These are phyloP conservation scores for Nematolebias whitei DNA, from an alignment of 2,113 vertebrate species.

Conservation along the genomic window DNA sequence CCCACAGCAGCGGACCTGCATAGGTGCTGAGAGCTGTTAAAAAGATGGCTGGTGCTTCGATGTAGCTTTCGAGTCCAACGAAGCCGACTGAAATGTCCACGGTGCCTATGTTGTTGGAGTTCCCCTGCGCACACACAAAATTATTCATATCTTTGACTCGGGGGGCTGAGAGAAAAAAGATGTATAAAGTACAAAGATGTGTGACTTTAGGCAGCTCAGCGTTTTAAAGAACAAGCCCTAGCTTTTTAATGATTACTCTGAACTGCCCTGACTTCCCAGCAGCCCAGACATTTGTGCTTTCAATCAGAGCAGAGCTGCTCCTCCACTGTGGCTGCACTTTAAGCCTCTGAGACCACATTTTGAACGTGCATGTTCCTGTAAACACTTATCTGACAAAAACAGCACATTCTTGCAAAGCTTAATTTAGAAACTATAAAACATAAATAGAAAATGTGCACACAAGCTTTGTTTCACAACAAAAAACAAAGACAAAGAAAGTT, in stretches of 20 bases:
- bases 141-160: conserved; percentile 4
- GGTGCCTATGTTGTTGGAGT: conserved; percentile 94
- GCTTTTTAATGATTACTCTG: conserved; percentile 48
- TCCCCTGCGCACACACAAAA: conserved; percentile 83
- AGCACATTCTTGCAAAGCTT: too few species aligned
- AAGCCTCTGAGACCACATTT: background rate
- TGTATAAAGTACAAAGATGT: conserved; percentile 13
- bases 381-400: too few species aligned
- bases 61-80: conserved; percentile 89
- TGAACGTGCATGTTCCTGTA: background rate
- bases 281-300: conserved; percentile 36
- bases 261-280: conserved; percentile 41
- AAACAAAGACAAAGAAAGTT: too few species aligned
- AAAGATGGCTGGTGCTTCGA: conserved; percentile 88
- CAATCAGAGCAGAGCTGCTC: conserved; percentile 19
- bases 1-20: conserved; percentile 91
- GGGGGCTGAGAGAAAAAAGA: conserved; percentile 3
- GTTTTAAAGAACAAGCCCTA: conserved; percentile 8
- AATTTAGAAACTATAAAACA: too few species aligned
- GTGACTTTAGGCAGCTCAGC: conserved; percentile 27
- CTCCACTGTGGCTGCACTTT: conserved; percentile 10
- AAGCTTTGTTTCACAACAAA: too few species aligned
- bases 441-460: too few species aligned
- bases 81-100: conserved; percentile 95
- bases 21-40: conserved; percentile 90